Evolutionary conservation across 2,797 vertebrate genomes (phyloP).

Genomic region (Aeoliscus strigatus): DNA sequence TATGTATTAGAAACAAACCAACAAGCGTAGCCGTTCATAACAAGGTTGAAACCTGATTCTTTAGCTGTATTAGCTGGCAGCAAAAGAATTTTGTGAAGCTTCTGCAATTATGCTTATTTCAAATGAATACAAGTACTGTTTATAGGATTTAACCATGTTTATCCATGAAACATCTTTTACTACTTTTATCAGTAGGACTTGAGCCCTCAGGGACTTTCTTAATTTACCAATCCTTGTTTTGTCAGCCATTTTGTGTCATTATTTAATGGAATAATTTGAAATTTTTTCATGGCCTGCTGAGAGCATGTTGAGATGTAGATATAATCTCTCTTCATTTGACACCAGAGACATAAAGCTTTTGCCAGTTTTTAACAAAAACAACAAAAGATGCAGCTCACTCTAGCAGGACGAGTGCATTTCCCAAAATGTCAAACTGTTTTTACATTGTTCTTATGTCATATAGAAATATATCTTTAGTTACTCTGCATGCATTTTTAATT

Average conservation of each 20-base stretch:
- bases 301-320: too few species aligned
- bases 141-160: conserved; percentile 29
- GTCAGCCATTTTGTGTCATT: conserved; percentile 7
- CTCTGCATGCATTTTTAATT: conserved; percentile 64
- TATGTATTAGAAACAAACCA: conserved; percentile 16
- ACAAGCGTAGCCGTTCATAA: conserved; percentile 28
- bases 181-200: conserved; percentile 52
- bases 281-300: background rate
- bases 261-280: background rate
- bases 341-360: too few species aligned
- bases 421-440: background rate
- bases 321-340: too few species aligned
- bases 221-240: conserved; percentile 29
- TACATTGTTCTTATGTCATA: conserved; percentile 10
- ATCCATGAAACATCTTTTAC: conserved; percentile 26
- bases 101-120: conserved; percentile 38
- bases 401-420: too few species aligned
- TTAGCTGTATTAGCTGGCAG: conserved; percentile 35
- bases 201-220: conserved; percentile 72
- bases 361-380: too few species aligned
- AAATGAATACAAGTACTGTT: conserved; percentile 46
- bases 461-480: conserved; percentile 9
- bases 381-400: too few species aligned
- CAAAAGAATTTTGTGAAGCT: conserved; percentile 24
- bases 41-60: conserved; percentile 34